A percentile compares a stretch with the other conserved stretches of the same genome.
phyloP scores from a whole-genome alignment of 2,888 invertebrate species.

The Timema cristinae region DNA sequence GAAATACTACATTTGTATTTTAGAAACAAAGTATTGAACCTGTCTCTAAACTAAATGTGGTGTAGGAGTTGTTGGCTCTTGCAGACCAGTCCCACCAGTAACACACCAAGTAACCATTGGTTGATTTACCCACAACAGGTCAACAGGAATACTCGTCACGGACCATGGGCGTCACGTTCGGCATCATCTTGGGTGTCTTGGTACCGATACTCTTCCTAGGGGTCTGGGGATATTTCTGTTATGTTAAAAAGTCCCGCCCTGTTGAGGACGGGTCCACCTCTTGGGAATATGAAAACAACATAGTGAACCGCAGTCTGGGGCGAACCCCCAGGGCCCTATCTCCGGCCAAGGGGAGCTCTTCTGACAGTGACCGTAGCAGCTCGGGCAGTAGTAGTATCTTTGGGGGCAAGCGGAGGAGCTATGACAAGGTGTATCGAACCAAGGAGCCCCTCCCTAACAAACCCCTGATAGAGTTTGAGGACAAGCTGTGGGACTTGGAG shows the following conservation, averaged over 20 bases:
- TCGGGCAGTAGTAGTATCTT: conserved; percentile 17
- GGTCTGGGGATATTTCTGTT: conserved; percentile 57
- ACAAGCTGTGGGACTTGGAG: conserved; percentile 74
- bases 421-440: conserved; percentile 79
- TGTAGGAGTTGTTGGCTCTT: too few species aligned
- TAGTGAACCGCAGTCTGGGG: not conserved
- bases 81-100: too few species aligned
- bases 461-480: conserved; percentile 74
- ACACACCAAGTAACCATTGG: too few species aligned
- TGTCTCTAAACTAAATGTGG: too few species aligned
- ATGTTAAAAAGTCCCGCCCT: conserved; percentile 37
- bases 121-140: conserved; percentile 39
- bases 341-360: not conserved
- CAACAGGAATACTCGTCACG: conserved; percentile 60
- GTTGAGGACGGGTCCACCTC: conserved; percentile 23
- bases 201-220: conserved; percentile 56
- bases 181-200: conserved; percentile 67
- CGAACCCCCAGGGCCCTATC: not conserved
- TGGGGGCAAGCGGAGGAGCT: conserved; percentile 63
- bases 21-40: not conserved
- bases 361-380: conserved; percentile 17
- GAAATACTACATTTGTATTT: not conserved
- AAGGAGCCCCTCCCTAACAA: conserved; percentile 73
- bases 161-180: conserved; percentile 68
- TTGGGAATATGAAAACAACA: conserved; percentile 21